Evolutionary conservation across 2,113 vertebrate genomes (phyloP).

Genomic region (Archilochus colubris): DNA sequence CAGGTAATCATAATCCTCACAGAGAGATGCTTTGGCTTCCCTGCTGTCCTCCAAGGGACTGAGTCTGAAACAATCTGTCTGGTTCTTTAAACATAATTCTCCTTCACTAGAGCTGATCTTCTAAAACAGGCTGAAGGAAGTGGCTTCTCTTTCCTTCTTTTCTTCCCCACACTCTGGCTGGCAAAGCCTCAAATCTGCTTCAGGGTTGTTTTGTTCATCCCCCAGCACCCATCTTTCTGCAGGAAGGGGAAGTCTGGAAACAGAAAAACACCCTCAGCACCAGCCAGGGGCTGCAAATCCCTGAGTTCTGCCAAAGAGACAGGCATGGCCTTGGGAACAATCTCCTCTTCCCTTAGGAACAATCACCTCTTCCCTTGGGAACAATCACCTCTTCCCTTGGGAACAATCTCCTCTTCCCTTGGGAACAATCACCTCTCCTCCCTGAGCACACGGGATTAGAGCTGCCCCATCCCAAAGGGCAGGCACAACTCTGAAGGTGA

Average conservation of each 20-base stretch:
- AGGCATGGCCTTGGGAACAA: slow-evolving; percentile 18
- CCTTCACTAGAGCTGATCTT: slow-evolving; percentile 37
- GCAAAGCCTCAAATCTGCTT: not conserved
- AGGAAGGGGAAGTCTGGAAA: slow-evolving; percentile 4
- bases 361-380: not conserved
- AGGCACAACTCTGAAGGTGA: slow-evolving; percentile 21
- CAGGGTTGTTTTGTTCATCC: not conserved
- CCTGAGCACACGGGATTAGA: not conserved
- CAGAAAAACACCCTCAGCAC: not conserved
- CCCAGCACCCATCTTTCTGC: not conserved
- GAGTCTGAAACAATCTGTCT: slow-evolving; percentile 50
- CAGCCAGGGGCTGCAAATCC: not conserved
- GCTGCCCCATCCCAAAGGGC: slow-evolving; percentile 25
- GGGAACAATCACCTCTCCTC: slow-evolving; percentile 8
- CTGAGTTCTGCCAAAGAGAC: not conserved
- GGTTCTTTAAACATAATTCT: slow-evolving; percentile 30
- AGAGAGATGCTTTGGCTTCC: slow-evolving; percentile 24
- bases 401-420: slow-evolving; percentile 17
- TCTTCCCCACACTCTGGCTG: not conserved
- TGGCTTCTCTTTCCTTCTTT: not conserved
- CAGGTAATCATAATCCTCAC: slow-evolving; percentile 44
- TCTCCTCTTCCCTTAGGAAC: slow-evolving; percentile 20
- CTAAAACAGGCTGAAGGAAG: not conserved
- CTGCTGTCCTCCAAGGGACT: slow-evolving; percentile 6
- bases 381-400: slow-evolving; percentile 3